These are phyloP conservation scores for Leucophora obtusa DNA, from an alignment of 2,888 invertebrate species.

Conservation along the genomic window DNA sequence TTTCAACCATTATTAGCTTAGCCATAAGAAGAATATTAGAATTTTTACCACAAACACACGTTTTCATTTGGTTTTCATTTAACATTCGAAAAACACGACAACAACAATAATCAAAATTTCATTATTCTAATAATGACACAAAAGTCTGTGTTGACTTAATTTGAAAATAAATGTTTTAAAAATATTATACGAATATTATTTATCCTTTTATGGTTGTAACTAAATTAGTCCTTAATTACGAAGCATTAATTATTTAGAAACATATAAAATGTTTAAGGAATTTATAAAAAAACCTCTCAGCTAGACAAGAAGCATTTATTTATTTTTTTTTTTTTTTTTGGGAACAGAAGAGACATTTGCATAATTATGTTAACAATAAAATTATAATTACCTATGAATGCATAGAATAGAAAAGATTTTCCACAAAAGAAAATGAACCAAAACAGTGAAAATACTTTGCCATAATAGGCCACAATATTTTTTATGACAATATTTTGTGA, in stretches of 20 bases:
- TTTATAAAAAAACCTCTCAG: constrained; percentile 49
- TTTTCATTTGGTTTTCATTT: constrained; percentile 23
- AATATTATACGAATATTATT: constrained; percentile 57
- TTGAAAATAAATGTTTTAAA: constrained; percentile 64
- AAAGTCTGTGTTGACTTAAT: constrained; percentile 65
- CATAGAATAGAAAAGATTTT: constrained; percentile 15
- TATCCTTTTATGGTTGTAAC: constrained; percentile 55
- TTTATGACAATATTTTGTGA: too few relatives aligned
- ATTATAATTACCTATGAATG: constrained; percentile 72
- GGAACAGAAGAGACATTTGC: constrained; percentile 67
- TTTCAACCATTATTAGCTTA: constrained; percentile 52
- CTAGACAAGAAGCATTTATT: constrained; percentile 26
- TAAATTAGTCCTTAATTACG: constrained; percentile 64
- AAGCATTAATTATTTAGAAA: constrained; percentile 63
- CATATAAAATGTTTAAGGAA: constrained; percentile 47
- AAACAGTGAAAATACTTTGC: constrained; percentile 31
- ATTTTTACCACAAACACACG: constrained; percentile 39
- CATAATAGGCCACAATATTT: neutral
- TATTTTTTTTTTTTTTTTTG: neutral
- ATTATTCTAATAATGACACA: constrained; percentile 60
- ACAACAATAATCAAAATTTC: constrained; percentile 31
- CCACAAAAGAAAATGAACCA: constrained; percentile 4
- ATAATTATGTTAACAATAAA: constrained; percentile 77
- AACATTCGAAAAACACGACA: neutral
- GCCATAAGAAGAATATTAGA: constrained; percentile 33